Percentiles rank a stretch among this genome's conserved stretches.
These are phyloP conservation scores for Rhinatrema bivittatum DNA, from an alignment of 2,797 vertebrate genomes.

Conservation along the genomic window DNA sequence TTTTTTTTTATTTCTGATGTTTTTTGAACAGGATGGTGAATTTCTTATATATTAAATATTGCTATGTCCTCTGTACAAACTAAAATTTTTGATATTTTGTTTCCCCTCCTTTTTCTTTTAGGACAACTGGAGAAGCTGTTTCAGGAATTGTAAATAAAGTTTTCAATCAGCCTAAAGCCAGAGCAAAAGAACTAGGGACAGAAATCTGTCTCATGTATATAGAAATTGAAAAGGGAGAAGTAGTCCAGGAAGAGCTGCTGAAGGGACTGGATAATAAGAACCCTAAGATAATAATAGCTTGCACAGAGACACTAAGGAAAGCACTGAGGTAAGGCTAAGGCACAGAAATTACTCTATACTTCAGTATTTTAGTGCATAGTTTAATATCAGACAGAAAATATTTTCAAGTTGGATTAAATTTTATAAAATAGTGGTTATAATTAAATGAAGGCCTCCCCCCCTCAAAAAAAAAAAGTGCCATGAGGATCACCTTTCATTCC, in stretches of 20 bases:
- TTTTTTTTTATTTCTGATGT: no score
- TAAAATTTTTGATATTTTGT: not conserved
- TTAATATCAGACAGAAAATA: no score
- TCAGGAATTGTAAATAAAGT: slow-evolving; percentile 95
- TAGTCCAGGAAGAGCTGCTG: slow-evolving; percentile 88
- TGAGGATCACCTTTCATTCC: no score
- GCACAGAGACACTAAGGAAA: slow-evolving; percentile 81
- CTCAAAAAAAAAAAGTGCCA: no score
- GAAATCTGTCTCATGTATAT: slow-evolving; percentile 95
- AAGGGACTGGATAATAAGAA: slow-evolving; percentile 97
- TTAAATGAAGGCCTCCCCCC: no score
- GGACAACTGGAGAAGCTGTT: slow-evolving; percentile 89
- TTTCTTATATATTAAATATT: no score
- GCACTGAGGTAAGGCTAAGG: slow-evolving; percentile 83
- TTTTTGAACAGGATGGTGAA: no score
- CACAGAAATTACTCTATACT: not conserved
- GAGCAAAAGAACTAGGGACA: slow-evolving; percentile 85
- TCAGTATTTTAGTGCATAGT: no score
- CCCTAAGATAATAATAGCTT: slow-evolving; percentile 88
- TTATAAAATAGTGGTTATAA: no score
- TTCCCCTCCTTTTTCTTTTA: slow-evolving; percentile 41
- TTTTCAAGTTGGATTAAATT: no score
- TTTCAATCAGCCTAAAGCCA: slow-evolving; percentile 96
- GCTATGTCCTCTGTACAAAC: no score
- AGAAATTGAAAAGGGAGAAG: slow-evolving; percentile 89